A percentile compares a stretch with the other conserved stretches of the same genome.
Evolutionary conservation across 2,113 vertebrate genomes (phyloP).

Genomic region (Amphiprion ocellaris): DNA sequence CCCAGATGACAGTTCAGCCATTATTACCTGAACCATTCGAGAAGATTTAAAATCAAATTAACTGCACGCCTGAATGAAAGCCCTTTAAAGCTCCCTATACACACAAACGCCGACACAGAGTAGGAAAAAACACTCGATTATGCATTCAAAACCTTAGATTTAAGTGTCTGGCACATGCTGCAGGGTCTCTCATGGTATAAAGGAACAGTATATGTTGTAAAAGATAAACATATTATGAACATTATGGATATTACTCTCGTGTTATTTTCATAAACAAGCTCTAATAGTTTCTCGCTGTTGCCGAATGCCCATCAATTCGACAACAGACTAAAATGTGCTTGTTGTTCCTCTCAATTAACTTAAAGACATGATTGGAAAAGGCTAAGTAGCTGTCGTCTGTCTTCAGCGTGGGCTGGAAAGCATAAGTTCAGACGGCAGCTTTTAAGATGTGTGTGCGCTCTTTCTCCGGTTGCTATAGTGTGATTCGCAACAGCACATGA

Average conservation of each 20-base stretch:
- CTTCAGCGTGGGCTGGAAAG: constrained; percentile 60
- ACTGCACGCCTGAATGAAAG: constrained; percentile 65
- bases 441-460: constrained; percentile 49
- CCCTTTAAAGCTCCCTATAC: constrained; percentile 51
- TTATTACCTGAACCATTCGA: constrained; percentile 57
- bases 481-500: constrained; percentile 41
- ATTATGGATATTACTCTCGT: constrained; percentile 51
- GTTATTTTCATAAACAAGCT: constrained; percentile 67
- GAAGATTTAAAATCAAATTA: constrained; percentile 79
- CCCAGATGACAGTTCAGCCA: constrained; percentile 65
- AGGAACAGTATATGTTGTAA: constrained; percentile 28
- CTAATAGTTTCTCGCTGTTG: constrained; percentile 43
- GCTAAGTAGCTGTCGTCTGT: constrained; percentile 69
- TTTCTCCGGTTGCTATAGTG: constrained; percentile 30
- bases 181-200: neutral
- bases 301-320: constrained; percentile 55
- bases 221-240: constrained; percentile 61
- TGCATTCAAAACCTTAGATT: constrained; percentile 39
- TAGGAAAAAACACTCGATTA: constrained; percentile 34
- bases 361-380: constrained; percentile 74
- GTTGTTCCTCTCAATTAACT: constrained; percentile 76
- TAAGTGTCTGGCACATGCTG: constrained; percentile 20
- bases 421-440: constrained; percentile 51
- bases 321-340: constrained; percentile 53
- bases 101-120: constrained; percentile 14